A percentile compares a stretch with the other conserved stretches of the same genome.
Conservation (phyloP, 2,113 vertebrate species). For the Anthoscopus minutus region DNA sequence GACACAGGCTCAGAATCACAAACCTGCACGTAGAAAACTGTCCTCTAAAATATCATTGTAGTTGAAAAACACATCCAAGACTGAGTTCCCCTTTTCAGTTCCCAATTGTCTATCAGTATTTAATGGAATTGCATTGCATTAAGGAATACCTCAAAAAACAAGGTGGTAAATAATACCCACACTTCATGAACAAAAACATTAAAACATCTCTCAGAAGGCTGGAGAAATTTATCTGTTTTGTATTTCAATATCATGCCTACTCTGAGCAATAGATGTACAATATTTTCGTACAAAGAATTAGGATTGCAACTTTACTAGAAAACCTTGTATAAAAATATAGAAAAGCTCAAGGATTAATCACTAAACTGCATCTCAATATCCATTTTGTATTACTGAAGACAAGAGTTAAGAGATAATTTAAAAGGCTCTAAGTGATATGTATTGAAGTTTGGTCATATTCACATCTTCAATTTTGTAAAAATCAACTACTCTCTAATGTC, state of each 20-base stretch:
- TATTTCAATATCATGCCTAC: background rate
- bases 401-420: slow-evolving; percentile 24
- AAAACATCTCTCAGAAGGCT: background rate
- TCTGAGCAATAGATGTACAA: background rate
- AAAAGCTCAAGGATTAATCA: slow-evolving; percentile 24
- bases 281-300: background rate
- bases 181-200: background rate
- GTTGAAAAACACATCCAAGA: background rate
- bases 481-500: background rate
- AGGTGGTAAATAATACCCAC: background rate
- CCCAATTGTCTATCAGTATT: background rate
- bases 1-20: background rate
- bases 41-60: background rate
- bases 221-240: background rate
- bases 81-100: background rate
- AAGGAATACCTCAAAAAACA: background rate
- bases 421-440: background rate
- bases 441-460: background rate
- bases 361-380: background rate
- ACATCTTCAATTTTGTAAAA: background rate
- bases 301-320: background rate
- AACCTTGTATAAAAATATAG: background rate
- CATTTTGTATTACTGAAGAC: background rate
- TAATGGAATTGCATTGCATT: background rate
- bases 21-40: background rate